A percentile compares a stretch with the other conserved stretches of the same genome.
Evolutionary conservation across 1,140 invertebrate species (phyloP).

Genomic region (Contarinia nasturtii): DNA sequence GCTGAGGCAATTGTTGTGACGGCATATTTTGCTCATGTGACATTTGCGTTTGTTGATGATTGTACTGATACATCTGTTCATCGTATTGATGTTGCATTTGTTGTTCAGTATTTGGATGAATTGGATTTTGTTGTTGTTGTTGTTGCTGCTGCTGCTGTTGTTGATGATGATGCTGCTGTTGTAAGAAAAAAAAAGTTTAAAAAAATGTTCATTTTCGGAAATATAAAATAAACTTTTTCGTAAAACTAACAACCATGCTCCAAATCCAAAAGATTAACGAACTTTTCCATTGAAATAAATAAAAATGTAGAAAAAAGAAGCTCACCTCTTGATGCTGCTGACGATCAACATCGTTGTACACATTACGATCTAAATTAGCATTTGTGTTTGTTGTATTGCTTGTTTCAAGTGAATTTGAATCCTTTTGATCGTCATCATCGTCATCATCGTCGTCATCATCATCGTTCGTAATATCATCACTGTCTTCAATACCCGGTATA

Average conservation of each 20-base stretch:
- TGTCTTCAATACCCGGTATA: too few relatives aligned
- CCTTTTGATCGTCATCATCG: conserved; percentile 12
- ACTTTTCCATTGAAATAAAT: too few relatives aligned
- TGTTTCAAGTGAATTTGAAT: conserved; percentile 7
- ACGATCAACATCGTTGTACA: background rate
- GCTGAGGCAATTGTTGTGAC: too few relatives aligned
- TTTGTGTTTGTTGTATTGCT: background rate
- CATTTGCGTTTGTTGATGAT: too few relatives aligned
- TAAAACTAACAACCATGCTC: too few relatives aligned
- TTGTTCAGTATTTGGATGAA: conserved; percentile 17
- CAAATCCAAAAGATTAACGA: too few relatives aligned
- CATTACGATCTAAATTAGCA: background rate
- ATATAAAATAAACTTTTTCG: too few relatives aligned
- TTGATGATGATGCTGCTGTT: background rate
- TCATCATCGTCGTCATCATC: conserved; percentile 10
- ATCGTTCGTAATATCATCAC: conserved; percentile 3
- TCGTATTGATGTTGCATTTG: conserved; percentile 27
- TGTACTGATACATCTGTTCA: too few relatives aligned
- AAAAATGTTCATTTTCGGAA: conserved; percentile 7
- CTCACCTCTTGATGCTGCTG: conserved; percentile 23
- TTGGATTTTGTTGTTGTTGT: conserved; percentile 17
- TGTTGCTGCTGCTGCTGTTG: conserved; percentile 10
- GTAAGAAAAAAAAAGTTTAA: conserved; percentile 7
- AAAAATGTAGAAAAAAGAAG: conserved; percentile 15
- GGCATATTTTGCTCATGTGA: too few relatives aligned